Evolutionary conservation across 2,797 vertebrate species (phyloP), one percentile per base, ranked within the genome.

Genomic region (Coracias cyanogaster): DNA sequence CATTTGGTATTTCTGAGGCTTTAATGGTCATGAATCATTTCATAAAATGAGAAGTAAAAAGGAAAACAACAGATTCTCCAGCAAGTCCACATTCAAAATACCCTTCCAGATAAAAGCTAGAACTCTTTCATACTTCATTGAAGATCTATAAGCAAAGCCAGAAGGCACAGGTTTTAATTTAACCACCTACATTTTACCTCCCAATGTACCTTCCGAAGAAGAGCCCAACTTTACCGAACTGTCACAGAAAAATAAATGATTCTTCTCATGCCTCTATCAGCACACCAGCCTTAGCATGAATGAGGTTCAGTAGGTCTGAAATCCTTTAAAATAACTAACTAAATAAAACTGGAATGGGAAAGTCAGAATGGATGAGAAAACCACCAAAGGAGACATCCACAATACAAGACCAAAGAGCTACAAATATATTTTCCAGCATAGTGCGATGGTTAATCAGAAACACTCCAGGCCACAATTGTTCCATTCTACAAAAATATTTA

Each of bases 11-110:
- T 97, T 97, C 66, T 94, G 96, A 94, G 91, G 93, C 85, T 95
- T 86, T 90, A 97, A 96, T 84, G 76, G 96, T 90, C 93, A 94
- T 95, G 94, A 96, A 97, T 96, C 94, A 96, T 94, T 96, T 94
- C 77, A 92, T 90, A 95, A 95, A 96, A 96, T 73, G 85, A 96
- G 72, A 96, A 94, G 80, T 91, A 94, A 85, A 94, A 96, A 93
- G 66, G 72, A 96, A 96, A 97, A 97, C 89, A 97, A 91, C 80
- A 91, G 87, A 95, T 90, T 93, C 87, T 91, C 85, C 82, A 93
- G 80, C 66, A 97, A 97, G 76, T 84, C 96, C 93, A 94, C 82
- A 90, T 9, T 86, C 35, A 90, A 95, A 96, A 62, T 91, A 91
- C 64, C 94, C 92, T 96, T 80, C 43, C 71, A 96, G 87, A 94